Percentiles rank a stretch among this genome's conserved stretches.
Evolutionary conservation across 1,140 invertebrate genomes (phyloP).

Genomic region (Phortica variegata): DNA sequence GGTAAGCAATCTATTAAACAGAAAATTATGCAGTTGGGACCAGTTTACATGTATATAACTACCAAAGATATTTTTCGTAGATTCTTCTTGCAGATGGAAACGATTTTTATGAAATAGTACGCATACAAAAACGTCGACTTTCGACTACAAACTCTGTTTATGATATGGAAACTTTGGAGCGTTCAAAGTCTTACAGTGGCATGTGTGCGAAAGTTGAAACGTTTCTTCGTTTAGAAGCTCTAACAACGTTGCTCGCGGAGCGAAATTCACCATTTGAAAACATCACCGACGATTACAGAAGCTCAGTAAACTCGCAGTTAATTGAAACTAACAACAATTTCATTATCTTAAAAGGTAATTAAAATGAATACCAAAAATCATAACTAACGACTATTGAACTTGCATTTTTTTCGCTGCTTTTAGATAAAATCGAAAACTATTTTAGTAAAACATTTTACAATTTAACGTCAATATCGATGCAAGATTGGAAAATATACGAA

Average conservation of each 20-base stretch:
- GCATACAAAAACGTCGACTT: conserved; percentile 2
- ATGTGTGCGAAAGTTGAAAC: conserved; percentile 87
- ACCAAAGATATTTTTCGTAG: conserved; percentile 25
- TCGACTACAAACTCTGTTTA: too few relatives aligned
- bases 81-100: background rate
- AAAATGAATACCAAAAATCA: background rate
- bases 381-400: background rate
- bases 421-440: conserved; percentile 82
- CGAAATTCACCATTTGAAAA: conserved; percentile 45
- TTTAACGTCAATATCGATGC: conserved; percentile 92
- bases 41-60: too few relatives aligned
- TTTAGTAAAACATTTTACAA: conserved; percentile 96
- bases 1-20: background rate
- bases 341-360: conserved; percentile 33
- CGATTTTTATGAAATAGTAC: too few relatives aligned
- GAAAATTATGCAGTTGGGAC: background rate
- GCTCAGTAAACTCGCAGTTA: conserved; percentile 57
- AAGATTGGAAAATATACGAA: conserved; percentile 96
- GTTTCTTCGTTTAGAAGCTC: conserved; percentile 84
- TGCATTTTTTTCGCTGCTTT: conserved; percentile 22
- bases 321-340: conserved; percentile 57
- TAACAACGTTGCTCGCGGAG: conserved; percentile 85
- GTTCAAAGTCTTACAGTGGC: too few relatives aligned
- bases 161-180: conserved; percentile 11
- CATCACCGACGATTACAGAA: conserved; percentile 51